phyloP scores from a whole-genome alignment of 1,140 invertebrate species.

The Heterodera carotae region DNA sequence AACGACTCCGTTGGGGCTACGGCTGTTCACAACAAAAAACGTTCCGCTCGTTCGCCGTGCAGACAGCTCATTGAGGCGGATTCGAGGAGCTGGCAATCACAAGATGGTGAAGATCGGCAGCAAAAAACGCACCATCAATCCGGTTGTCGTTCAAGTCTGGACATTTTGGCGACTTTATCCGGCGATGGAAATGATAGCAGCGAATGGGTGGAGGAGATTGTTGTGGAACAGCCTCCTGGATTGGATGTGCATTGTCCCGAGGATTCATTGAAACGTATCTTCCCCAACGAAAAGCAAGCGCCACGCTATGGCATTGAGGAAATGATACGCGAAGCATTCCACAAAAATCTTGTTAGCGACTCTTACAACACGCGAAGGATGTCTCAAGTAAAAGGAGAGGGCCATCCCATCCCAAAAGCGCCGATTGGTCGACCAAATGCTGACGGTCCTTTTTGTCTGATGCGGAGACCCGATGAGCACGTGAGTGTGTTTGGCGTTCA shows the following conservation, averaged over 20 bases:
- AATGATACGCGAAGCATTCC: conserved; percentile 53
- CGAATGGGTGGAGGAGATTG: conserved; percentile 46
- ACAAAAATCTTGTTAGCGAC: conserved; percentile 52
- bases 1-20: not conserved
- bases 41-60: conserved; percentile 24
- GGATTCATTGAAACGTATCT: conserved; percentile 45
- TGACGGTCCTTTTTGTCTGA: conserved; percentile 52
- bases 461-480: conserved; percentile 51
- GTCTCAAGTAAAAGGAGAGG: conserved; percentile 26
- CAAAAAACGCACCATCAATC: conserved; percentile 1
- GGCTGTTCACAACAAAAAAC: not conserved
- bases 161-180: conserved; percentile 14
- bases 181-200: conserved; percentile 28
- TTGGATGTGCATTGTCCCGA: conserved; percentile 53
- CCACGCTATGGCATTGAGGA: conserved; percentile 56
- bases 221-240: conserved; percentile 53
- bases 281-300: conserved; percentile 45
- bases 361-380: conserved; percentile 53
- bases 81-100: conserved; percentile 37
- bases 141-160: conserved; percentile 20
- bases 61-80: conserved; percentile 29
- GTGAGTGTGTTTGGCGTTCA: conserved; percentile 48
- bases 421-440: conserved; percentile 43
- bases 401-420: conserved; percentile 42
- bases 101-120: conserved; percentile 30